Evolutionary conservation across 1,140 invertebrate species (phyloP).

Genomic region (Drosophila miranda): DNA sequence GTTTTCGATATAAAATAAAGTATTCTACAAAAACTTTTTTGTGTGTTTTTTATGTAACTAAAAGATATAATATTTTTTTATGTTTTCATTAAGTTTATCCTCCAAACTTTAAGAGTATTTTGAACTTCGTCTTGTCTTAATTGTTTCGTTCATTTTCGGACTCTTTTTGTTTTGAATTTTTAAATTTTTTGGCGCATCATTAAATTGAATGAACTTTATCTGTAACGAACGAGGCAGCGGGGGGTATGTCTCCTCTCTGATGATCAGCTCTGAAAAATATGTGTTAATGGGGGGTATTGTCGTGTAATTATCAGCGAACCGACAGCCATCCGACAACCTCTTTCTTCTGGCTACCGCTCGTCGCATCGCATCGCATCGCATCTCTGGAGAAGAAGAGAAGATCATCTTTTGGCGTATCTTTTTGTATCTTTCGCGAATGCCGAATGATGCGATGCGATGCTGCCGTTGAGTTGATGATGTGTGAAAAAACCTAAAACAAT

Average conservation of each 20-base stretch:
- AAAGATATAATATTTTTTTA: too few species aligned
- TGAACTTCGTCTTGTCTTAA: too few species aligned
- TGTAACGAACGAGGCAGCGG: conserved; percentile 46
- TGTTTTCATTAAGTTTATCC: too few species aligned
- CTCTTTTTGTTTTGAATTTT: conserved; percentile 39
- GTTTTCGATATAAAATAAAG: too few species aligned
- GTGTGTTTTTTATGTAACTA: too few species aligned
- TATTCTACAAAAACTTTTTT: too few species aligned
- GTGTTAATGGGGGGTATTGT: conserved; percentile 80
- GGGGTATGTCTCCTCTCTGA: conserved; percentile 31
- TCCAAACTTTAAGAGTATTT: not conserved
- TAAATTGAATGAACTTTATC: conserved; percentile 79
- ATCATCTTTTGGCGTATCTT: conserved; percentile 21
- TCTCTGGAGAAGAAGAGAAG: not conserved
- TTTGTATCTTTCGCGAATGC: conserved; percentile 13
- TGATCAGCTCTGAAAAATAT: conserved; percentile 69
- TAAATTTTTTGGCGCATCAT: conserved; percentile 65
- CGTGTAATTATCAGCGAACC: conserved; percentile 71
- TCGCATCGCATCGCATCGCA: conserved; percentile 7
- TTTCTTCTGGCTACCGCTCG: conserved; percentile 34
- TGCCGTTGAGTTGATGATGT: conserved; percentile 58
- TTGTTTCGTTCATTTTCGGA: too few species aligned
- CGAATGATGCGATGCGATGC: too few species aligned
- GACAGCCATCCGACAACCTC: conserved; percentile 16
- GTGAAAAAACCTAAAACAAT: conserved; percentile 74